phyloP scores from a whole-genome alignment of 2,113 vertebrate species.

The Pituophis catenifer region DNA sequence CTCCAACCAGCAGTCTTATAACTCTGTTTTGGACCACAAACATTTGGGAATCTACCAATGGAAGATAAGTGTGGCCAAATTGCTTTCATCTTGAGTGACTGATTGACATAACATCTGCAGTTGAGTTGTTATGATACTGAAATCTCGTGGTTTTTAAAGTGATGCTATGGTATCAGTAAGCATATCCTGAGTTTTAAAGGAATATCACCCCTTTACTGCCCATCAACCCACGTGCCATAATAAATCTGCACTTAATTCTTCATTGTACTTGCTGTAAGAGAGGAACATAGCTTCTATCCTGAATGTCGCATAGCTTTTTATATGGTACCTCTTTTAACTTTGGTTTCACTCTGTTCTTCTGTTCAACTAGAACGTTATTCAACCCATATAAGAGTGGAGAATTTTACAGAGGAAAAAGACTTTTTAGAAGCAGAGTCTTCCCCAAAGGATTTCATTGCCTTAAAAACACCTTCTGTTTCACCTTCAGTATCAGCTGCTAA shows the following conservation, averaged over 20 bases:
- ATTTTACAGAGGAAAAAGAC: conserved; percentile 40
- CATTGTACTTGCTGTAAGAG: neutral
- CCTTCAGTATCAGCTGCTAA: conserved; percentile 36
- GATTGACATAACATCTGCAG: neutral
- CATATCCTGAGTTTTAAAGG: neutral
- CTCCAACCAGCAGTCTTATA: neutral
- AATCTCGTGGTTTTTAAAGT: neutral
- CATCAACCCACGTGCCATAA: neutral
- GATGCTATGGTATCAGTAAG: neutral
- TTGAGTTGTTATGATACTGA: neutral
- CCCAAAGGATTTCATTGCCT: neutral
- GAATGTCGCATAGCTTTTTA: no score
- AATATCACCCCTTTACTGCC: neutral
- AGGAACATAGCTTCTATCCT: neutral
- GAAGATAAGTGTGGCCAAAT: neutral
- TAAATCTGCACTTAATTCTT: neutral
- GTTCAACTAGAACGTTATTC: conserved; percentile 35
- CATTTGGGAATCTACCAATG: neutral
- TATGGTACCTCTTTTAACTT: neutral
- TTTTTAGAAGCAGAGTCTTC: conserved; percentile 33
- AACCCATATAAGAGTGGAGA: conserved; percentile 35
- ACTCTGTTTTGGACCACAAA: neutral
- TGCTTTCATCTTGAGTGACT: neutral
- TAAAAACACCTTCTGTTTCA: conserved; percentile 31
- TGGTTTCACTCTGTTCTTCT: neutral